Base-by-base conservation (phyloP, 2,888 invertebrate species). In the Drosophila multiciliata region DNA sequence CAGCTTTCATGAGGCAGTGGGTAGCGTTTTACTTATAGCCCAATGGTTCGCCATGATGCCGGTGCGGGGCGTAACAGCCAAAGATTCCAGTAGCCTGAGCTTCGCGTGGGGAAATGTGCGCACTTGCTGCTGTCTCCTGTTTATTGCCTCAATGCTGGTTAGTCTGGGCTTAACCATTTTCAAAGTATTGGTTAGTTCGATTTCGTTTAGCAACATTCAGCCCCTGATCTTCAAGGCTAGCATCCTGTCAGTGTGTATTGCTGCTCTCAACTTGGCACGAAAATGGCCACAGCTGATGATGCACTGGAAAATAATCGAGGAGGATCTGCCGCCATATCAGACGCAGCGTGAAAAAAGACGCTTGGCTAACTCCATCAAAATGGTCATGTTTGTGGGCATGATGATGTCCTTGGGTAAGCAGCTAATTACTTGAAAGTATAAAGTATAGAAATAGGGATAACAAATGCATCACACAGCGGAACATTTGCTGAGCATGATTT, bases 21-120 rank as follows among this genome's bases (percentile, higher is more conserved):
- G 92, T 11, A 83, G 83, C 82, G 92, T 94, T 8, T 75, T 95
- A 53, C 65, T 92, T 0, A 65, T 91, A 36, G 94, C 94, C 0
- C 94, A 94, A 78, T 93, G 92, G 42, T 95, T 95, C 53, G 94
- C 93, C 59, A 86, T 95, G 60, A 92, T 95, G 91, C 95, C 95
- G 0, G 93, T 95, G 0, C 91, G 92, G 32, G 94, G 94, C 0
- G 89, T 94, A 1, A 93, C 91, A 23, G 90, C 92, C 6, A 83
- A 92, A 3, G 92, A 93, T 73, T 93, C 94, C 0, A 91, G 92
- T 2, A 85, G 93, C 49, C 91, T 94, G 12, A 90, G 87, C 75
- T 94, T 93, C 64, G 90, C 91, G 11, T 93, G 93, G 93, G 66
- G 66, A 1, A 83, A 86, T 65, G 42, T 89, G 55, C 90, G 92